phyloP scores from a whole-genome alignment of 2,797 vertebrate species.

The Enteromius unitaeniatus region DNA sequence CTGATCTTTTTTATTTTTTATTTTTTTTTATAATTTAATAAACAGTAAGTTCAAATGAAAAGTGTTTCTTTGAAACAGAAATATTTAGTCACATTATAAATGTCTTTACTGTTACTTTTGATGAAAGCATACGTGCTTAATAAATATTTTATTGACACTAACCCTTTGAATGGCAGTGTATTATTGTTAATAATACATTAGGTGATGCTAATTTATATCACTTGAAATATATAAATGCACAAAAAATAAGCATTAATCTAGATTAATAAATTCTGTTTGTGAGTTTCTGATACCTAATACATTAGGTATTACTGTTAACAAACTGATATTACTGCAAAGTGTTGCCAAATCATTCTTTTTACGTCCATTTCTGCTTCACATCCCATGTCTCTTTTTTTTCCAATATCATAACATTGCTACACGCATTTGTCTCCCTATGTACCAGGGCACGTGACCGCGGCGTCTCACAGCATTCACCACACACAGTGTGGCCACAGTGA shows the following conservation, averaged over 20 bases:
- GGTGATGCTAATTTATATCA: not conserved
- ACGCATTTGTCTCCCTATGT: conserved; percentile 48
- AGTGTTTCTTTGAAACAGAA: not conserved
- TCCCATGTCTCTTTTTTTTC: conserved; percentile 37
- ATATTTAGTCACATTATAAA: not conserved
- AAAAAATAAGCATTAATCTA: not conserved
- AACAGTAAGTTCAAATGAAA: not conserved
- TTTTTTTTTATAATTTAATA: not conserved
- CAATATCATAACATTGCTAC: conserved; percentile 23
- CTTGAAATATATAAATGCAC: not conserved
- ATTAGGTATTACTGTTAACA: not conserved
- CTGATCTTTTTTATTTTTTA: not conserved
- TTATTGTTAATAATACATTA: not conserved
- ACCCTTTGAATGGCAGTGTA: not conserved
- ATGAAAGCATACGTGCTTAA: not conserved
- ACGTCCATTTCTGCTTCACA: conserved; percentile 47
- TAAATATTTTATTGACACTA: not conserved
- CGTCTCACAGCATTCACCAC: conserved; percentile 35
- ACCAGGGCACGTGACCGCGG: conserved; percentile 41
- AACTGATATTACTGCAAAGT: conserved; percentile 1
- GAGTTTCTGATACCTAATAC: not conserved
- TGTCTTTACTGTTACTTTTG: not conserved
- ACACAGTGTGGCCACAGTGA: conserved; percentile 70
- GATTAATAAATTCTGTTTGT: not conserved
- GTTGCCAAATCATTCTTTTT: conserved; percentile 23